These are phyloP conservation scores for Heterodera filipjevi DNA, from an alignment of 2,888 invertebrate species.

Conservation along the genomic window DNA sequence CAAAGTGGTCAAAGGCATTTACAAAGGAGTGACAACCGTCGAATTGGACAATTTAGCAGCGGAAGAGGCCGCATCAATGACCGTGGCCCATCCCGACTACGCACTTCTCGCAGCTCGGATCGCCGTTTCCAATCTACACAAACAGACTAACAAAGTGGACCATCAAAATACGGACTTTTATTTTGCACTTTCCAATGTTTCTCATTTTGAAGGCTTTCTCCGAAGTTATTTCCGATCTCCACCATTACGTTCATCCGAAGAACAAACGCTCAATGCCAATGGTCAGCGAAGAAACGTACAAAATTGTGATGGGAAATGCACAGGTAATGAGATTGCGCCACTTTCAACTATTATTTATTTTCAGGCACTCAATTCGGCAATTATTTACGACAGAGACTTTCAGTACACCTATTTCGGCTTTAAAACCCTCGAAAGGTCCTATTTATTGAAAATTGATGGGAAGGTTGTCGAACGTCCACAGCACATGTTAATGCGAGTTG, in stretches of 20 bases:
- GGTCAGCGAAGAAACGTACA: constrained; percentile 82
- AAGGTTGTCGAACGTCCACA: constrained; percentile 92
- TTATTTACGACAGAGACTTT: constrained; percentile 95
- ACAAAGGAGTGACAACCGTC: constrained; percentile 92
- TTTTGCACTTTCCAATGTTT: background rate
- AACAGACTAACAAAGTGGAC: constrained; percentile 86
- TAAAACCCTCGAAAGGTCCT: constrained; percentile 93
- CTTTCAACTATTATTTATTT: constrained; percentile 30
- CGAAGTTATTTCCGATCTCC: constrained; percentile 85
- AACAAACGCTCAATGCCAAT: constrained; percentile 79
- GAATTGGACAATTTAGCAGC: constrained; percentile 97
- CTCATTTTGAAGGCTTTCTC: constrained; percentile 51
- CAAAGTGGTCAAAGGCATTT: constrained; percentile 39
- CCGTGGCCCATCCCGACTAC: constrained; percentile 95
- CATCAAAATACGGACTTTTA: background rate
- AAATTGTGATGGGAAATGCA: constrained; percentile 83
- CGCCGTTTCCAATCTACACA: constrained; percentile 94
- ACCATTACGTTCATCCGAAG: constrained; percentile 76
- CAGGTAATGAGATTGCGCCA: constrained; percentile 69
- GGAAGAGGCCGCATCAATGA: constrained; percentile 97
- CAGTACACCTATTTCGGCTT: constrained; percentile 98
- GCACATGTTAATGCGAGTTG: constrained; percentile 96
- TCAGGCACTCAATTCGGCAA: constrained; percentile 82
- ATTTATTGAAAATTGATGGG: constrained; percentile 85
- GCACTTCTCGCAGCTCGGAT: constrained; percentile 77